Base-by-base conservation (phyloP, 2,797 vertebrate genomes). In the Tolypeutes matacus region DNA sequence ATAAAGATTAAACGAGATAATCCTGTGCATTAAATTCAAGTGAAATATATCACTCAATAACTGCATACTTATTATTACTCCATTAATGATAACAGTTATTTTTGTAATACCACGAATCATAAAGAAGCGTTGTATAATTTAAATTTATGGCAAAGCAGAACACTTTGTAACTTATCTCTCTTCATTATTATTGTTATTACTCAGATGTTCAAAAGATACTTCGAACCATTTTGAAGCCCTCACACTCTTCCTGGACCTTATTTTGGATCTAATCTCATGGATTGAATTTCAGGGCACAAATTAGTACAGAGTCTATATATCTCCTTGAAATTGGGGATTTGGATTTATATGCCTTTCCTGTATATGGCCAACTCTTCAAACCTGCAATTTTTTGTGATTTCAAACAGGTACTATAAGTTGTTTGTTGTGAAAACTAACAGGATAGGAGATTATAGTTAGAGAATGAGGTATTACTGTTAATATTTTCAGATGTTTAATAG, bases 31-130 rank as follows among this genome's bases (percentile, higher is more conserved):
- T 82, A 73, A 42, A 36, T 56, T 56, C 53, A 56, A 20, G 73
- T 65, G 21, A 92, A 69, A 80, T 58, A n/a, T 4, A 46, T 34
- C 23, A 56, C 23, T 89, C 2, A 81, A 86, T 56, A 89, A 80
- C 13, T 73, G 3, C 5, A 78, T 76, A 60, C 53, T 91, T 78
- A 82, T 31, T 10, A 56, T 82, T 83, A 73, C 8, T 60, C 31
- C 46, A 42, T n/a, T 73, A 58, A 60, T 60, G 70, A 72, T 72
- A 92, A 25, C 3, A 80, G 51, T 4, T 78, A 64, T 27, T 93
- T 95, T 56, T 56, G 29, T n/a, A 78, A 81, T 89, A 78, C 2
- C 25, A 82, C 29, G 93, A 75, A 60, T 93, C 62, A 84, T 72
- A 81, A 96, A 81, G 65, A 15, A 94, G 17, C 53, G 21, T 18